phyloP scores from a whole-genome alignment of 1,140 invertebrate genomes.

The Elysia chlorotica region DNA sequence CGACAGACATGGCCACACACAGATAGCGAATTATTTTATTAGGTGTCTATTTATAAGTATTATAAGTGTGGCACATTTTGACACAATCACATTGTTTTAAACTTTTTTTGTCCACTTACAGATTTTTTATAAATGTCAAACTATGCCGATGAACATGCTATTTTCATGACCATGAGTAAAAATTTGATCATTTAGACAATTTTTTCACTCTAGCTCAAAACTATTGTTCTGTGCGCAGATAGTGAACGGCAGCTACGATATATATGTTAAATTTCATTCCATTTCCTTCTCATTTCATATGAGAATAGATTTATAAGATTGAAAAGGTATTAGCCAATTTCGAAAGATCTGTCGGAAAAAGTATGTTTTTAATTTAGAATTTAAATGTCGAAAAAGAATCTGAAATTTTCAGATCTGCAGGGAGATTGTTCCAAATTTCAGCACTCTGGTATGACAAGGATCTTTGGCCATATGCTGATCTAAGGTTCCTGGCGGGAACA shows the following conservation, averaged over 20 bases:
- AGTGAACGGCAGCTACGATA: background rate
- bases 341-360: background rate
- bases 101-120: too few species aligned
- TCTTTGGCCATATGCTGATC: too few species aligned
- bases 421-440: background rate
- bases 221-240: background rate
- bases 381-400: conserved; percentile 2
- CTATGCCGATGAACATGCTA: too few species aligned
- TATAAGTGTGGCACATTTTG: too few species aligned
- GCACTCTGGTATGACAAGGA: background rate
- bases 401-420: background rate
- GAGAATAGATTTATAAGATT: background rate
- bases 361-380: background rate
- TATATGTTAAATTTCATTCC: background rate
- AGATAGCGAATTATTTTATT: too few species aligned
- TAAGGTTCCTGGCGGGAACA: too few species aligned
- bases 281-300: background rate
- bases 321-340: background rate
- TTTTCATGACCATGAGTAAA: too few species aligned
- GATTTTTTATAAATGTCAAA: too few species aligned
- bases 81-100: too few species aligned
- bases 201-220: background rate
- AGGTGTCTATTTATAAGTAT: too few species aligned
- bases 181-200: too few species aligned
- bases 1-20: too few species aligned